These are phyloP conservation scores for Gulo gulo DNA, from an alignment of 2,113 vertebrate genomes.

Conservation along the genomic window DNA sequence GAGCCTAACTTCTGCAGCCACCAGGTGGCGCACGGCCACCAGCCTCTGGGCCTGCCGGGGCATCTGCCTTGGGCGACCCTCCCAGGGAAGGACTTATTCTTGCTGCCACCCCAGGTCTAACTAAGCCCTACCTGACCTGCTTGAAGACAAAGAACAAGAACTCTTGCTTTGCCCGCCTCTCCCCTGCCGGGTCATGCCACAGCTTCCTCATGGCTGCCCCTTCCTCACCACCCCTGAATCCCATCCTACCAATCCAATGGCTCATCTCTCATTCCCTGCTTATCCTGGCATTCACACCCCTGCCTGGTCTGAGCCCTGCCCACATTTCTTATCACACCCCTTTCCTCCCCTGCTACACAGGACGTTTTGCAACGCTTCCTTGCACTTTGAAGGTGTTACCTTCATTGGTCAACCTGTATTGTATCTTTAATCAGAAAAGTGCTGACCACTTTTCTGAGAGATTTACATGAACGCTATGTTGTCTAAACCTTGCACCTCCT, in stretches of 20 bases:
- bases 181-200: neutral
- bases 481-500: neutral
- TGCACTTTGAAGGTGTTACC: neutral
- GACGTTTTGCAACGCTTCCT: neutral
- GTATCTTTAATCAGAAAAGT: neutral
- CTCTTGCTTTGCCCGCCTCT: neutral
- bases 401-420: neutral
- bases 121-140: neutral
- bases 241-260: neutral
- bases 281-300: neutral
- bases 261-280: neutral
- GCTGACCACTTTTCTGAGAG: neutral
- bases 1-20: neutral
- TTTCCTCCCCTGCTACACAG: neutral
- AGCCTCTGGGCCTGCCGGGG: neutral
- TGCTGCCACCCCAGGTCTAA: neutral
- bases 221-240: neutral
- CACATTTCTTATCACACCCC: neutral
- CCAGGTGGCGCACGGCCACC: conserved; percentile 63
- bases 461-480: neutral
- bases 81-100: neutral
- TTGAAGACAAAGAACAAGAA: conserved; percentile 50
- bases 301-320: neutral
- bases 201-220: neutral
- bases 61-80: neutral